Evolutionary conservation across 2,113 vertebrate genomes (phyloP).

Genomic region (Equus quagga): DNA sequence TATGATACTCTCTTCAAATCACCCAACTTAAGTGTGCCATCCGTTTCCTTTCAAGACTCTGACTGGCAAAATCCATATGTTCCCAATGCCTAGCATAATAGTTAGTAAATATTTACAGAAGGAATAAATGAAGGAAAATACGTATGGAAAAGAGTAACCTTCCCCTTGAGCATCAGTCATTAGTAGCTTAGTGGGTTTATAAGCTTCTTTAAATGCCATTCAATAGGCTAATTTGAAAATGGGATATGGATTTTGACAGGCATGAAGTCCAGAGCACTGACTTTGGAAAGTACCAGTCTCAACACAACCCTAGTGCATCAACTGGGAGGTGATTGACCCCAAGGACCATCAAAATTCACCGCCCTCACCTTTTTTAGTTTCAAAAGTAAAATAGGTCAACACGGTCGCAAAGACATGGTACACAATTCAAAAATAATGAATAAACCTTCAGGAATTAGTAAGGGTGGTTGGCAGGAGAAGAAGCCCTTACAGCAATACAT

Average conservation of each 20-base stretch:
- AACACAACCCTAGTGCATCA: not conserved
- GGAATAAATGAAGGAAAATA: not conserved
- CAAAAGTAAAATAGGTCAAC: not conserved
- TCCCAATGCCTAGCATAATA: not conserved
- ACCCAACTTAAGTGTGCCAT: not conserved
- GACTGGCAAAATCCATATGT: not conserved
- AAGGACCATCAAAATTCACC: not conserved
- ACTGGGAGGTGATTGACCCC: not conserved
- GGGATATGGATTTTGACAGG: not conserved
- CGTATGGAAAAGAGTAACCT: not conserved
- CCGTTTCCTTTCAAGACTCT: not conserved
- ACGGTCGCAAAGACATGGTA: not conserved
- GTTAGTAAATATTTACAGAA: conserved; percentile 4
- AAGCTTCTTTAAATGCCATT: not conserved
- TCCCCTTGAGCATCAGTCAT: not conserved
- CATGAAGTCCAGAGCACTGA: not conserved
- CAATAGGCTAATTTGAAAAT: conserved; percentile 10
- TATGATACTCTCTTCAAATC: not conserved
- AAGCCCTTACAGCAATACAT: not conserved
- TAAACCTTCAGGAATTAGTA: not conserved
- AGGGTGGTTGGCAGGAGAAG: not conserved
- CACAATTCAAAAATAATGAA: not conserved
- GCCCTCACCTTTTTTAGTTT: not conserved
- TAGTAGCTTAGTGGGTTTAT: not conserved
- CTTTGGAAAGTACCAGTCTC: not conserved